Evolutionary conservation across 2,113 vertebrate species (phyloP).

Genomic region (Thymallus thymallus): DNA sequence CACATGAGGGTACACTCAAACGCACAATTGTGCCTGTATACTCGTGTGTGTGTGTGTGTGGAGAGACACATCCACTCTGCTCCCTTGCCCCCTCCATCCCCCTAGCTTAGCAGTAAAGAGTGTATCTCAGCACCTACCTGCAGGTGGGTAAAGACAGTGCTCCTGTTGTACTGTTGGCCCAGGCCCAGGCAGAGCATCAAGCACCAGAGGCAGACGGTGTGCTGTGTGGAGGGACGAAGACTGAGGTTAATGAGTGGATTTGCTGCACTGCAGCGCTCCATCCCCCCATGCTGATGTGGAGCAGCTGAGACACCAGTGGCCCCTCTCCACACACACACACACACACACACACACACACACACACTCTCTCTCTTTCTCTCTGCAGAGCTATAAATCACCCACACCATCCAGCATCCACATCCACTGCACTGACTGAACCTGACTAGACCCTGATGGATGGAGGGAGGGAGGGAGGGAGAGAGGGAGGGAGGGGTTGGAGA

Average conservation of each 20-base stretch:
- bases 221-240: slow-evolving; percentile 38
- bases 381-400: slow-evolving; percentile 80
- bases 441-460: background rate
- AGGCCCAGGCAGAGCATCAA: slow-evolving; percentile 7
- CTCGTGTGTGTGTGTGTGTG: slow-evolving; percentile 11
- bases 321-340: slow-evolving; percentile 13
- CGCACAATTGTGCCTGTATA: background rate
- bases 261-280: slow-evolving; percentile 75
- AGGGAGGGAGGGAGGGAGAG: background rate
- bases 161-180: slow-evolving; percentile 14
- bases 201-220: slow-evolving; percentile 51
- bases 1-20: too few relatives aligned
- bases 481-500: background rate
- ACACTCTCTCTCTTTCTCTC: too few relatives aligned
- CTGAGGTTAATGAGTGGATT: slow-evolving; percentile 75
- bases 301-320: slow-evolving; percentile 71
- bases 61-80: background rate
- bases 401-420: slow-evolving; percentile 48
- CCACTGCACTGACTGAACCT: background rate
- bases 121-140: slow-evolving; percentile 13
- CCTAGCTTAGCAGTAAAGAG: background rate
- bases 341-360: too few relatives aligned
- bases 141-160: slow-evolving; percentile 37
- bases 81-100: background rate
- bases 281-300: slow-evolving; percentile 70